phyloP scores from a whole-genome alignment of 2,888 invertebrate genomes.

The Drosophila incognita region DNA sequence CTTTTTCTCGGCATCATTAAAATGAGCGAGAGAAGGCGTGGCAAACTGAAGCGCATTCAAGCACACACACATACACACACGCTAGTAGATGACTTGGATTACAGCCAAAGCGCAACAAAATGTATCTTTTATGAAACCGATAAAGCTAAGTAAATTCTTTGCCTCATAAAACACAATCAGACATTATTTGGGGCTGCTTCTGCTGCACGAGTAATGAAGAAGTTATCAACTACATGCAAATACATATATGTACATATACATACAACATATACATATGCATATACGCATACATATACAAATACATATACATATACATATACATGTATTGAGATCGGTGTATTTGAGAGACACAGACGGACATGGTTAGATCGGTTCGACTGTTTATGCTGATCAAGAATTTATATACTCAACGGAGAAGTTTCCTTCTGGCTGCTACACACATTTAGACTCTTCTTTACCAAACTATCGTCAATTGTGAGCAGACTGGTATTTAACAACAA shows the following conservation, averaged over 20 bases:
- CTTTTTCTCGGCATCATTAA: conserved; percentile 38
- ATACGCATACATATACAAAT: background rate
- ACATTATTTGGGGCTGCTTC: conserved; percentile 24
- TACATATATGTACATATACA: background rate
- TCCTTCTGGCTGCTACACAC: background rate
- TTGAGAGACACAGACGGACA: background rate
- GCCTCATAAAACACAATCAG: conserved; percentile 43
- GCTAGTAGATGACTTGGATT: conserved; percentile 29
- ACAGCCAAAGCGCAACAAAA: conserved; percentile 40
- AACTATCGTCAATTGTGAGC: background rate
- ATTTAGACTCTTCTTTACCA: background rate
- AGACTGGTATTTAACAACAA: background rate
- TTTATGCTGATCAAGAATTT: background rate
- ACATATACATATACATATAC: background rate
- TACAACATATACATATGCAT: too few relatives aligned
- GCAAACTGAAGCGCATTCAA: conserved; percentile 28
- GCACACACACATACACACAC: background rate
- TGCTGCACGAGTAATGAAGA: conserved; percentile 30
- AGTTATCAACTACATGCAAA: conserved; percentile 31
- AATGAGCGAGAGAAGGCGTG: conserved; percentile 26
- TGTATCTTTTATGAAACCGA: conserved; percentile 56
- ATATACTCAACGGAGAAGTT: background rate
- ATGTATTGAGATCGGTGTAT: background rate
- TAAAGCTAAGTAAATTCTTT: conserved; percentile 49
- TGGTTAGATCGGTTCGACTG: background rate